phyloP scores from a whole-genome alignment of 2,888 invertebrate species.

The Stramonita haemastoma region DNA sequence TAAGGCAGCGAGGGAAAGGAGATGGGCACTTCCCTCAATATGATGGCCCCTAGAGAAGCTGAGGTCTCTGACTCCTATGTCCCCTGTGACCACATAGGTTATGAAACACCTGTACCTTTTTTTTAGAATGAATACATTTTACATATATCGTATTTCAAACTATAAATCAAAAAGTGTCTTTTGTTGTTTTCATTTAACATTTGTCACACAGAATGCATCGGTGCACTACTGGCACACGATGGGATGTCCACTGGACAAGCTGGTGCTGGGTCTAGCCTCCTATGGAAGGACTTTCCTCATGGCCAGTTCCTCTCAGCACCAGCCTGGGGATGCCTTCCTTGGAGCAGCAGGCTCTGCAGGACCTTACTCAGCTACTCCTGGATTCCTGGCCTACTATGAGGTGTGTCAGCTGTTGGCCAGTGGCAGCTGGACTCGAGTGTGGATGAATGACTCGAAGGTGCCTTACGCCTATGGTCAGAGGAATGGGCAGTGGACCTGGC shows the following conservation, averaged over 20 bases:
- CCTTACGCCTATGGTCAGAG: slow-evolving; percentile 53
- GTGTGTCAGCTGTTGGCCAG: background rate
- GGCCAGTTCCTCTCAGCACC: background rate
- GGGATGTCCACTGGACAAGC: slow-evolving; percentile 29
- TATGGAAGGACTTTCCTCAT: slow-evolving; percentile 31
- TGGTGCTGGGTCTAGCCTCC: slow-evolving; percentile 35
- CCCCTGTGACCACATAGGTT: no score
- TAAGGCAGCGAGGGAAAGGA: no score
- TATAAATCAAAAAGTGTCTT: no score
- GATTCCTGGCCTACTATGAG: background rate
- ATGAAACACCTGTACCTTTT: no score
- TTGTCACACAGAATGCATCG: slow-evolving; percentile 7
- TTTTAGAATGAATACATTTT: no score
- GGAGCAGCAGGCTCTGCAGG: background rate
- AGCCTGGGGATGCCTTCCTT: background rate
- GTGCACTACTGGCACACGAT: slow-evolving; percentile 29
- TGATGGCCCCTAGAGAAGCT: no score
- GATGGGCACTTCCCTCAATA: no score
- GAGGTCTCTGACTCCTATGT: no score
- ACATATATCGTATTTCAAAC: no score
- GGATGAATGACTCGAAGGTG: slow-evolving; percentile 78
- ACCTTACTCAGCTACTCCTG: slow-evolving; percentile 10
- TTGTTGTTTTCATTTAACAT: no score
- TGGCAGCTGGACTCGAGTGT: slow-evolving; percentile 42
- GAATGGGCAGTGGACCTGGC: slow-evolving; percentile 51